Conservation (phyloP, 1,140 invertebrate genomes). For the Drosophila tristis region DNA sequence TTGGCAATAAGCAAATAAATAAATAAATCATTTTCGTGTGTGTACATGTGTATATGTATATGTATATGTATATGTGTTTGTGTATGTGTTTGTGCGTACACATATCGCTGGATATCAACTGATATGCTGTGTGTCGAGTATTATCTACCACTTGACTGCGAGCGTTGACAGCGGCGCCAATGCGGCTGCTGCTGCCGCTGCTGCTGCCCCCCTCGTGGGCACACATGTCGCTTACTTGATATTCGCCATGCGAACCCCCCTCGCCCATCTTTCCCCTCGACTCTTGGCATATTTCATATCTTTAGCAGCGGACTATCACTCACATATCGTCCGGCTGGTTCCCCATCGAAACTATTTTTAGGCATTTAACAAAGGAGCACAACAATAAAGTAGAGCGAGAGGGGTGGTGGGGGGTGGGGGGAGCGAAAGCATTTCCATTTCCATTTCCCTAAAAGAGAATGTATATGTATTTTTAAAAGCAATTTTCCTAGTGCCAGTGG, state of each 20-base stretch:
- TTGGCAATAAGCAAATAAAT: constrained; percentile 78
- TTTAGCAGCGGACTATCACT: constrained; percentile 22
- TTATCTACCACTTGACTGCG: constrained; percentile 55
- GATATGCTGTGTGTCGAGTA: too few relatives aligned
- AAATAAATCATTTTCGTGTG: constrained; percentile 78
- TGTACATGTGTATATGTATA: not conserved
- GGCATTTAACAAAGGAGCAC: constrained; percentile 20
- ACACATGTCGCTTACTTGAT: constrained; percentile 73
- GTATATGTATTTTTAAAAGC: constrained; percentile 61
- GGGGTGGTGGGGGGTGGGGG: not conserved
- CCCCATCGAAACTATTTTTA: constrained; percentile 50
- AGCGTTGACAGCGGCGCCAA: constrained; percentile 64
- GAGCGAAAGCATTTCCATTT: constrained; percentile 46
- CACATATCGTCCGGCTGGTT: constrained; percentile 10
- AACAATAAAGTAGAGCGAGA: constrained; percentile 13
- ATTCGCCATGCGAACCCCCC: constrained; percentile 1
- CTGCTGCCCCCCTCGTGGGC: not conserved
- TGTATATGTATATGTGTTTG: constrained; percentile 4
- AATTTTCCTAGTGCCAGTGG: constrained; percentile 55
- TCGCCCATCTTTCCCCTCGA: not conserved
- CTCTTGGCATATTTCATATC: constrained; percentile 54
- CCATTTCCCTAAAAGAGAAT: constrained; percentile 30
- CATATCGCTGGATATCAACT: not conserved
- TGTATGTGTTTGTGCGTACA: constrained; percentile 1
- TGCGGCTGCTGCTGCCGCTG: constrained; percentile 33